Percentiles rank a stretch among this genome's conserved stretches.
Evolutionary conservation across 2,888 invertebrate species (phyloP).

Genomic region (Temnothorax rugatulus): DNA sequence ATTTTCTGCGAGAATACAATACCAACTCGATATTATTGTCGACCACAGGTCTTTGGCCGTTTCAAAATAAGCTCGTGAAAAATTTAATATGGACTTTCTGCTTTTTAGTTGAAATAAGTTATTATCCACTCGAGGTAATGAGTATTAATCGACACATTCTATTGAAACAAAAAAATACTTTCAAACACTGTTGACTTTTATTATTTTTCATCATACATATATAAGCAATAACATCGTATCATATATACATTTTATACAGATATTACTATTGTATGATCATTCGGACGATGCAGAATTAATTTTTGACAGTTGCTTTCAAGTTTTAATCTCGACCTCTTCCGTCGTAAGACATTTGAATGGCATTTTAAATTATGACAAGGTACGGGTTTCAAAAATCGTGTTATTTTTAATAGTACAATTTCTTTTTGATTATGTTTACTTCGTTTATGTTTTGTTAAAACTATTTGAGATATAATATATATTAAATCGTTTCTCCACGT

Average conservation of each 20-base stretch:
- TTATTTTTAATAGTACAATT: neutral
- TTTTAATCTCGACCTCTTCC: neutral
- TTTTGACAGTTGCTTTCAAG: conserved; percentile 11
- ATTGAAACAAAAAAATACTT: neutral
- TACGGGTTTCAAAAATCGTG: neutral
- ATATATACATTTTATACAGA: neutral
- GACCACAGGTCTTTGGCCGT: conserved; percentile 25
- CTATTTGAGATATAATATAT: neutral
- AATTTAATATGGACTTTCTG: neutral
- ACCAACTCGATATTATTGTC: conserved; percentile 6
- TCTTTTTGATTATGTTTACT: neutral
- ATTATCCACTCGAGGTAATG: conserved; percentile 31
- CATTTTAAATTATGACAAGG: neutral
- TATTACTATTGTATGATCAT: conserved; percentile 25
- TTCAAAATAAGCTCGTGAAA: neutral
- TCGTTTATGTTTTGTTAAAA: neutral
- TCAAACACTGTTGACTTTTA: neutral
- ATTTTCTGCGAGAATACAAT: conserved; percentile 26
- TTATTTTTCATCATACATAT: too few species aligned
- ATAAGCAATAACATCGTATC: too few species aligned
- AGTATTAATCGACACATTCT: neutral
- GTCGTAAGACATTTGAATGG: neutral
- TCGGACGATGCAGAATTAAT: neutral
- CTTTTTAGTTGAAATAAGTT: neutral
- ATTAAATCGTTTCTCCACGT: neutral